Evolutionary conservation across 2,888 invertebrate genomes (phyloP), one percentile per base, ranked within the genome.

Genomic region (Isoperla grammatica): DNA sequence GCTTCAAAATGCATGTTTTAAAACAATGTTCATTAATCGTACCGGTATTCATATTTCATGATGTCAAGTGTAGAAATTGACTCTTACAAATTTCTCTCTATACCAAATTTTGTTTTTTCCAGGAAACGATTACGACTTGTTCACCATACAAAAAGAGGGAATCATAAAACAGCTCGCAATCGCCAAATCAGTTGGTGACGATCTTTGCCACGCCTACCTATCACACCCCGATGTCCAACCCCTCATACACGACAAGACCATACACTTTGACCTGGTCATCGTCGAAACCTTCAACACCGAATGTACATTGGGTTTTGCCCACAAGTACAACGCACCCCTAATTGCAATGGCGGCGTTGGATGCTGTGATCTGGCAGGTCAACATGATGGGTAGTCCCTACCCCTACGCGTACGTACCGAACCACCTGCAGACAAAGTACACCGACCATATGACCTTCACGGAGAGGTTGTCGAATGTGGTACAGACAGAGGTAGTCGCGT

Each of bases 231-330:
- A 43, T 13, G 43, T 60, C 2, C 62, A 62, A 35, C 9, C 29
- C 6, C 48, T 62, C 12, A 53, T 62, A 19, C 43, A 60, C 20
- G 29, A 59, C 12, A 42, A 49, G 2, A 56, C 55, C 20, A 20
- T 23, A 12, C 23, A 57, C 13, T 68, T 63, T 40, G 67, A 68
- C 43, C 66, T 84, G 3, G 71, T 83, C 1, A 70, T 85, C 5
- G 74, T 77, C 6, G 84, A 84, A 70, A 76, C 79, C 61, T 85
- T 85, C 65, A 80, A 79, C 61, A 77, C 78, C 19, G 83, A 85
- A 63, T 85, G 85, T 65, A 71, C 80, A 48, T 71, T 84, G 64
- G 84, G 81, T 0, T 72, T 85, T n/a, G 81, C 81, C 1, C 72
- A 83, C 67, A 69, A 78, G 56, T 70, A 85, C 50, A 72, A 77